Evolutionary conservation across 2,797 vertebrate genomes (phyloP).

Genomic region (Gorsachius magnificus): DNA sequence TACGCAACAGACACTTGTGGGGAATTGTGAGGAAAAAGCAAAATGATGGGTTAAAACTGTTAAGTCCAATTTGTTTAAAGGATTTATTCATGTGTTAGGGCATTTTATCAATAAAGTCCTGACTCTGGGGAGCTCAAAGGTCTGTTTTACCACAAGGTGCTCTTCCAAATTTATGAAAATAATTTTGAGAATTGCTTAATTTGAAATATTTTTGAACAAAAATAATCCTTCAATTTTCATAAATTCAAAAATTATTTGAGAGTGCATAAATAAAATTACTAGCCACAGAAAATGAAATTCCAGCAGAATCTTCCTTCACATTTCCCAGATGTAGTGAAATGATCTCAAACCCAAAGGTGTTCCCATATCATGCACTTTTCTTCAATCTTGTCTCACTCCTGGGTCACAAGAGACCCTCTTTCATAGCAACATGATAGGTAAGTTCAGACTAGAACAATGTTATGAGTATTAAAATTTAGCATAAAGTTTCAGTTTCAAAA

Average conservation of each 20-base stretch:
- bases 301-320: neutral
- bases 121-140: neutral
- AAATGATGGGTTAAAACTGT: neutral
- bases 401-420: neutral
- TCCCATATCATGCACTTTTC: neutral
- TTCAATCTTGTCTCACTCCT: neutral
- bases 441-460: neutral
- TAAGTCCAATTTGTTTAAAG: neutral
- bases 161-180: neutral
- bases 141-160: neutral
- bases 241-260: neutral
- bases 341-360: neutral
- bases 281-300: neutral
- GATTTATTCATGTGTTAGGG: neutral
- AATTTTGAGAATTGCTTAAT: neutral
- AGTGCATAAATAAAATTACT: neutral
- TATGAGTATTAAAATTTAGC: neutral
- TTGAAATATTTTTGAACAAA: neutral
- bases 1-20: neutral
- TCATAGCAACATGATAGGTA: neutral
- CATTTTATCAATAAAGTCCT: neutral
- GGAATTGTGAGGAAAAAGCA: neutral
- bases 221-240: neutral
- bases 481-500: neutral
- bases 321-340: neutral